Base-by-base conservation (phyloP, 2,888 invertebrate genomes). In the Drosophila ezoana region DNA sequence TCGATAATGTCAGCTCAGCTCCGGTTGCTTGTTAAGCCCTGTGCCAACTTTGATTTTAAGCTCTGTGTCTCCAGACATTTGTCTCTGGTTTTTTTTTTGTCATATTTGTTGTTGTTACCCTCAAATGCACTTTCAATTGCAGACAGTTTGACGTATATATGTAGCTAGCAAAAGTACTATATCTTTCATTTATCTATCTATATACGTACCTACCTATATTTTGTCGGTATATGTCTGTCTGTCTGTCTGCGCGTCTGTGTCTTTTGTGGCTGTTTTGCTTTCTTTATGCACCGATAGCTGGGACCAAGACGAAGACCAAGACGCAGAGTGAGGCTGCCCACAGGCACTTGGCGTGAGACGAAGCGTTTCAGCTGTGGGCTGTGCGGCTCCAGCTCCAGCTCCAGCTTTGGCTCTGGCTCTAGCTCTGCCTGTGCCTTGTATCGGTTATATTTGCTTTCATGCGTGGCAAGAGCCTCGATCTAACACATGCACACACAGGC, bases 81-180 rank as follows among this genome's bases (percentile, higher is more conserved):
- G 85, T 82, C 80, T 76, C 66, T 70, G 23, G 8, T 41, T 56
- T 49, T 37, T 40, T 65, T 64, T 67, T 72, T 63, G 68, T 72
- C 58, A 41, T 67, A 41, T 49, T 38, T 60, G 59, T 47, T 68
- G 68, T 49, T 81, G 72, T 76, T 85, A 68, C 83, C 82, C 78
- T 80, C 86, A 86, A 83, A 86, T 84, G 84, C 84, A 84, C 84
- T 85, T 85, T 85, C 84, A 85, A 86, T 85, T 85, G 84, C 81
- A 85, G 81, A 81, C 86, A 83, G 82, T 71, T 84, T 83, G 83
- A 85, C 85, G 83, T 83, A 76, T 83, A 79, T 84, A 81, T 81
- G 76, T 68, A 70, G 75, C 76, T 23, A 51, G 78, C 79, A 70
- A 68, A 69, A 66, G 83, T 85, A 82, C 85, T 83, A 83, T 85